These are phyloP conservation scores for Stercorarius parasiticus DNA, from an alignment of 2,113 vertebrate genomes.

Conservation along the genomic window DNA sequence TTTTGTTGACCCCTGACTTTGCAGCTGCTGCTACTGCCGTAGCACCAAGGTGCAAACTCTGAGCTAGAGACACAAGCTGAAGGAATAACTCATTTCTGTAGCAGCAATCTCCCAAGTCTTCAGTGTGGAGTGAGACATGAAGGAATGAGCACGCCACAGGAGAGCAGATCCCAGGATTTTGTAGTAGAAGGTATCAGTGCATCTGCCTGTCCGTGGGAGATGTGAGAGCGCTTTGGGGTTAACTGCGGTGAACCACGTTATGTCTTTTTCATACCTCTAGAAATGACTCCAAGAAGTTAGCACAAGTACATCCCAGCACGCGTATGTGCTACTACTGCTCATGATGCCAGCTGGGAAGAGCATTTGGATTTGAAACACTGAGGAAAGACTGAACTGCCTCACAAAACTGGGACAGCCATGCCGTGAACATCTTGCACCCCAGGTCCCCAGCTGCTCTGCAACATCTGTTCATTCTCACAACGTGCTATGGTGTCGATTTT, in stretches of 20 bases:
- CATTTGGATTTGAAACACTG: background rate
- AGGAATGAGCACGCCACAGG: background rate
- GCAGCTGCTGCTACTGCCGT: background rate
- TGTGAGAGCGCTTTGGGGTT: background rate
- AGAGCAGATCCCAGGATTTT: background rate
- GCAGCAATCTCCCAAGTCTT: background rate
- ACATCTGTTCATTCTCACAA: background rate
- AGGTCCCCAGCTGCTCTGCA: background rate
- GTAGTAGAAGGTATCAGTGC: background rate
- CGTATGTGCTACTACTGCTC: background rate
- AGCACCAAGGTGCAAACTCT: background rate
- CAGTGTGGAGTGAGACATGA: background rate
- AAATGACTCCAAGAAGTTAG: background rate
- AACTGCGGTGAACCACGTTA: background rate
- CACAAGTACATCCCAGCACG: background rate
- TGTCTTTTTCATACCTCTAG: background rate
- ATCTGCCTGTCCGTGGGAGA: background rate
- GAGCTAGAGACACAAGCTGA: background rate
- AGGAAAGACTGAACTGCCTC: background rate
- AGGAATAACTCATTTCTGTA: background rate
- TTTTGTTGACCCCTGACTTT: background rate
- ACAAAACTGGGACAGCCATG: background rate
- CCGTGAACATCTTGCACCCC: background rate
- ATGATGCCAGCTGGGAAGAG: background rate
- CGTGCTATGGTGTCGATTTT: background rate